Conservation (phyloP, 2,797 vertebrate genomes). For the Microchirus variegatus region DNA sequence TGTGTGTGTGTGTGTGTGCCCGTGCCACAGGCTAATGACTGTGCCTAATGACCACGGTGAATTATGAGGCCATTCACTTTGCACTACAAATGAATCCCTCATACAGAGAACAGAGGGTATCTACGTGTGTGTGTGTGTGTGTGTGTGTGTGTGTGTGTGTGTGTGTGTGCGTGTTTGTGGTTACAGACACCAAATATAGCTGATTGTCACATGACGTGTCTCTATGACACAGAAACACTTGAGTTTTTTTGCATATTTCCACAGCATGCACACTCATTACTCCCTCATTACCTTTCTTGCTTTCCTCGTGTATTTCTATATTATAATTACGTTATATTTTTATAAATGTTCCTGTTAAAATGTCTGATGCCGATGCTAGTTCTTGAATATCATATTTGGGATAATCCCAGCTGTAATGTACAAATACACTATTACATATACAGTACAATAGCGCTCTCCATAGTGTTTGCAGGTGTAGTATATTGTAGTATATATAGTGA, state of each 20-base stretch:
- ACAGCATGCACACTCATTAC: not conserved
- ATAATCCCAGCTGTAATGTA: no score
- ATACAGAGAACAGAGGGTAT: slow-evolving; percentile 11
- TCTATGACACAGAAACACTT: slow-evolving; percentile 8
- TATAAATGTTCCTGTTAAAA: no score
- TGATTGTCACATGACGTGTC: slow-evolving; percentile 27
- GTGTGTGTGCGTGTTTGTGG: no score
- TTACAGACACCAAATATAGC: slow-evolving; percentile 32
- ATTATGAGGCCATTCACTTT: slow-evolving; percentile 58
- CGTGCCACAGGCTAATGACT: slow-evolving; percentile 42
- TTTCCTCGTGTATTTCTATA: no score
- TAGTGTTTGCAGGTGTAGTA: no score
- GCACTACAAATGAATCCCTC: slow-evolving; percentile 50
- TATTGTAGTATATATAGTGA: no score
- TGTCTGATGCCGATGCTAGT: no score
- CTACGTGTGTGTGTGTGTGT: not conserved
- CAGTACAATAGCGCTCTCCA: no score
- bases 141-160: not conserved
- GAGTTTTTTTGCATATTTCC: slow-evolving; percentile 34
- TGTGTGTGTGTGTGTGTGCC: slow-evolving; percentile 14
- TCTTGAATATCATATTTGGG: no score
- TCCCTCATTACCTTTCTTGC: no score
- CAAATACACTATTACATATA: no score
- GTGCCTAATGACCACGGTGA: slow-evolving; percentile 59
- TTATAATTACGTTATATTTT: no score